phyloP scores from a whole-genome alignment of 2,797 vertebrate genomes.

The Prionace glauca region DNA sequence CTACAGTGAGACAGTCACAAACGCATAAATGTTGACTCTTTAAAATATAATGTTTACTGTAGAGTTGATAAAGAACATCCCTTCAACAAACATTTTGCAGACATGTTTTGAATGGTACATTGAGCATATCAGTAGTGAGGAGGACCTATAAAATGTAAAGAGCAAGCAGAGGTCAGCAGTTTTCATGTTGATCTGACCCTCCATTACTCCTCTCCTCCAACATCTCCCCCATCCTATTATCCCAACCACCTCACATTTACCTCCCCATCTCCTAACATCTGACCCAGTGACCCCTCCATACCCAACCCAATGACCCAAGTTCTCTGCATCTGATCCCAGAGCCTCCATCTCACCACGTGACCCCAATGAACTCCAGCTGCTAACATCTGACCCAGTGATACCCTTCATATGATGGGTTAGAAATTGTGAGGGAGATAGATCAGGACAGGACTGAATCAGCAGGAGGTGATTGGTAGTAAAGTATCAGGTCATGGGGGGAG shows the following conservation, averaged over 20 bases:
- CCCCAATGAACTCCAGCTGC: too few species aligned
- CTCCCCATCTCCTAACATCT: too few species aligned
- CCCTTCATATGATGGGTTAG: too few species aligned
- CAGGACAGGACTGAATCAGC: neutral
- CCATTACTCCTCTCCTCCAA: too few species aligned
- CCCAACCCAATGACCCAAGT: neutral
- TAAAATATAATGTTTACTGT: neutral
- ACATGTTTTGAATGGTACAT: too few species aligned
- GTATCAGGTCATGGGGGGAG: neutral
- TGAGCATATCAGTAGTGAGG: neutral
- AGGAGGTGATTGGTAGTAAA: neutral
- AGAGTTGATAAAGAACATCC: neutral
- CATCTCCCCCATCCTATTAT: too few species aligned
- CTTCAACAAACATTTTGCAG: neutral
- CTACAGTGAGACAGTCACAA: neutral
- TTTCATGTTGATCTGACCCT: neutral
- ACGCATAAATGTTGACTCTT: neutral
- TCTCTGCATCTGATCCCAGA: neutral
- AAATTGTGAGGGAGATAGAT: neutral
- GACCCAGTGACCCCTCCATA: neutral
- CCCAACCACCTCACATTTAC: too few species aligned
- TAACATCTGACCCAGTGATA: neutral
- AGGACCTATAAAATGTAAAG: neutral
- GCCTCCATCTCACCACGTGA: neutral
- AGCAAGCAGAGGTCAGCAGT: neutral